A percentile compares a stretch with the other conserved stretches of the same genome.
Conservation (phyloP, 2,113 vertebrate species). For the Pterocles orientalis region DNA sequence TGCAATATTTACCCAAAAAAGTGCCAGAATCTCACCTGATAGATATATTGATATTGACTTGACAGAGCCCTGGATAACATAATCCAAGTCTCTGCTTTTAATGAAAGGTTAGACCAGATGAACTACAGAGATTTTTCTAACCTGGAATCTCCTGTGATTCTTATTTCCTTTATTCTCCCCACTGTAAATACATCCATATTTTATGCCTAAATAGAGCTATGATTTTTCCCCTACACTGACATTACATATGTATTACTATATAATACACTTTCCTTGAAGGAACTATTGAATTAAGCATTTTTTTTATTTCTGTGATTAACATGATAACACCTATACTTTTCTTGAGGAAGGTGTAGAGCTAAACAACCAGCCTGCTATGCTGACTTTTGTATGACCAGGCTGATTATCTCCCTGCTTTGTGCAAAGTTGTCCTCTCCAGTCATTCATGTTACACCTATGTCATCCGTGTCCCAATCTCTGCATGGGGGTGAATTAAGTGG, state of each 20-base stretch:
- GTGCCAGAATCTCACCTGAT: background rate
- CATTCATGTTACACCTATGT: background rate
- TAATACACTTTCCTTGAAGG: background rate
- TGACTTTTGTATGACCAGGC: background rate
- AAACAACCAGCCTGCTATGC: background rate
- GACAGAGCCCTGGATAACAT: background rate
- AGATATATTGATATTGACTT: background rate
- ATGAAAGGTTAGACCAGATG: background rate
- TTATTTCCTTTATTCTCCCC: background rate
- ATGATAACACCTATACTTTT: background rate
- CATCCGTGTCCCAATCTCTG: background rate
- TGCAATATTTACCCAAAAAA: background rate
- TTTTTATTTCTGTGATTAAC: background rate
- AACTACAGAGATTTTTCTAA: background rate
- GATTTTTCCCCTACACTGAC: background rate
- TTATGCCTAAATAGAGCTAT: background rate
- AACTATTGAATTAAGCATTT: background rate
- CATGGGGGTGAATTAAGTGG: background rate
- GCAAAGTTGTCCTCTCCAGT: too few relatives aligned
- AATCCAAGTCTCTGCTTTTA: background rate
- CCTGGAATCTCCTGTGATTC: background rate
- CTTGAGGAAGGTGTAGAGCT: background rate
- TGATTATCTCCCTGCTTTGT: background rate
- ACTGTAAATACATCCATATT: background rate
- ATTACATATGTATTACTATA: background rate